Conservation (phyloP, 2,797 vertebrate genomes). For the Periparus ater region DNA sequence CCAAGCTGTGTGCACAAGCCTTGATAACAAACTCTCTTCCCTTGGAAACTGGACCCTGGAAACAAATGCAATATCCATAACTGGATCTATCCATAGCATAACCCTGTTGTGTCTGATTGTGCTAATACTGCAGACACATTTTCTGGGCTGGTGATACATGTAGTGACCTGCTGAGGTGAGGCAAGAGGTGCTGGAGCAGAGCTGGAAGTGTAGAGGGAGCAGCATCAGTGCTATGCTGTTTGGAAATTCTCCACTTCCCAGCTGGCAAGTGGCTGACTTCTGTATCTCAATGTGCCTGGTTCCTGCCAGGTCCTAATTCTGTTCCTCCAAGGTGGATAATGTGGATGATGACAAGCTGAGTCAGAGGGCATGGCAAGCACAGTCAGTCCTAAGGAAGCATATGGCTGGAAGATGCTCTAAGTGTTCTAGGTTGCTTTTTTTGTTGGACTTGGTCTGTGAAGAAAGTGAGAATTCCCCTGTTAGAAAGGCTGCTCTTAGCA, state of each 20-base stretch:
- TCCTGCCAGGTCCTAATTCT: not conserved
- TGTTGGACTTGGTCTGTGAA: not conserved
- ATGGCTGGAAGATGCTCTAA: not conserved
- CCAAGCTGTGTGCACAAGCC: not conserved
- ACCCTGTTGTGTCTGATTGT: not conserved
- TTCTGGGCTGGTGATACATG: not conserved
- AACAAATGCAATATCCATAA: not conserved
- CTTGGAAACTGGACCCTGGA: not conserved
- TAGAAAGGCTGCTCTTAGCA: not conserved
- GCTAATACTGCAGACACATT: not conserved
- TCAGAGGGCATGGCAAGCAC: slow-evolving; percentile 2
- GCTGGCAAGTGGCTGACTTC: not conserved
- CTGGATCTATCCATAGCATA: not conserved
- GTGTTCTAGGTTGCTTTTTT: not conserved
- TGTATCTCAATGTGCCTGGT: not conserved
- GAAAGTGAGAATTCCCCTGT: not conserved
- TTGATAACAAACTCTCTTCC: not conserved
- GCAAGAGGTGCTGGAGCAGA: not conserved
- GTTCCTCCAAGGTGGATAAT: not conserved
- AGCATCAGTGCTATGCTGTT: not conserved
- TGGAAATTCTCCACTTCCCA: not conserved
- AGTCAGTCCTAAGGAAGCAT: not conserved
- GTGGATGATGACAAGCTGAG: not conserved
- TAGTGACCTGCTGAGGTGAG: not conserved
- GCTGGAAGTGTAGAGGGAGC: not conserved